Evolutionary conservation across 2,888 invertebrate genomes (phyloP).

Genomic region (Zaprionus obscuricornis): DNA sequence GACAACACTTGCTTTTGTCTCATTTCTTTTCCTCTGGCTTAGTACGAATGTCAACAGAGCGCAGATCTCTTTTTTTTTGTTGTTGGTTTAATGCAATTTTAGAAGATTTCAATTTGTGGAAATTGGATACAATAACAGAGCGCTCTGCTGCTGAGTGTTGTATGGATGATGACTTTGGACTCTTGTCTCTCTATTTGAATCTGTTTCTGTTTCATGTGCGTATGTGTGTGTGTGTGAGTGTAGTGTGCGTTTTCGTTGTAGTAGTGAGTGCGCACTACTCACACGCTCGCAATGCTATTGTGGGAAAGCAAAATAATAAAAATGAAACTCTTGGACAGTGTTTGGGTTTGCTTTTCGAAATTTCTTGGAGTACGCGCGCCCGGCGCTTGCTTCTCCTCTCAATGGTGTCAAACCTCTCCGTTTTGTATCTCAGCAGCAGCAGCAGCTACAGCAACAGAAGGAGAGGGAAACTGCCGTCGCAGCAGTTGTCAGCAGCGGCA

Average conservation of each 20-base stretch:
- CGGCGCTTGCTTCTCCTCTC: constrained; percentile 51
- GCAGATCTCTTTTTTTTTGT: constrained; percentile 29
- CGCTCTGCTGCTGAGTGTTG: too few species aligned
- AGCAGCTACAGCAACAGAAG: constrained; percentile 46
- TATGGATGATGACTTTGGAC: constrained; percentile 29
- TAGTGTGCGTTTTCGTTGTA: neutral
- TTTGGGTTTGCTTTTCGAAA: constrained; percentile 42
- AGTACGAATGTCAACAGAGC: too few species aligned
- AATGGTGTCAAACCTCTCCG: constrained; percentile 53
- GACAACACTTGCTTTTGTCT: too few species aligned
- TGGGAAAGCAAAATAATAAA: constrained; percentile 40
- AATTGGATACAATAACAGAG: constrained; percentile 66
- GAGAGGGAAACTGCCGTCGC: constrained; percentile 44
- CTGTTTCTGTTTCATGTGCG: neutral
- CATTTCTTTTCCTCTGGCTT: too few species aligned
- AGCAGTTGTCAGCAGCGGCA: constrained; percentile 14
- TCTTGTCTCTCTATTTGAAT: constrained; percentile 37
- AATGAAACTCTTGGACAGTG: constrained; percentile 46
- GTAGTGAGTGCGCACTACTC: constrained; percentile 24
- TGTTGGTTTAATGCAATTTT: constrained; percentile 21
- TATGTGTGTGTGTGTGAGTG: neutral
- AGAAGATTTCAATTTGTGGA: constrained; percentile 35
- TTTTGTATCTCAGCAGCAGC: constrained; percentile 49
- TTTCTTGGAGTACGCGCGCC: constrained; percentile 60
- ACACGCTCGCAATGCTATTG: constrained; percentile 21